Evolutionary conservation across 2,797 vertebrate genomes (phyloP), one percentile per base, ranked within the genome.

Genomic region (Uromys caudimaculatus): DNA sequence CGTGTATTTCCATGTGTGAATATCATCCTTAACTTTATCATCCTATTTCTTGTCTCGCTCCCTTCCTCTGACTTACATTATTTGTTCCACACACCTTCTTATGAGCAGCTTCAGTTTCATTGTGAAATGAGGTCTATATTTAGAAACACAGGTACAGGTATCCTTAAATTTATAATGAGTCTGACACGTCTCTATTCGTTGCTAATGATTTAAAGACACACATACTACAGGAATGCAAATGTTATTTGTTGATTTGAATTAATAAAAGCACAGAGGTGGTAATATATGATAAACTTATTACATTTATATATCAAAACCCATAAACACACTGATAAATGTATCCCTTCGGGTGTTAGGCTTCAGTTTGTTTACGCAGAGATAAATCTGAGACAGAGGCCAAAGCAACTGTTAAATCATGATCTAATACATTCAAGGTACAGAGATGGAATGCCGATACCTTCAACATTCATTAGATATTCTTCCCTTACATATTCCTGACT

Each of bases 221-320:
- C 6, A 32, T 13, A 93, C 54, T 85, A 88, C 44, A 94, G 82
- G 60, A 91, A 79, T 76, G 69, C 75, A 94, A 71, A 96, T 94
- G 75, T 54, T 62, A 94, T 94, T 84, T 91, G 83, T 77, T 86
- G 77, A 95, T 87, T 38, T 95, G 89, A 95, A 95, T 94, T 96
- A 95, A 86, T 94, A 77, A 94, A 87, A 93, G 11, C 79, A 24
- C 71, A 89, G 29, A 85, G 50, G n/a, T 90, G 47, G 32, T 96
- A 67, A 98, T 95, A 83, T 94, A 96, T 76, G 92, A 93, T 90
- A 94, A 97, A 86, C 50, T 86, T 62, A 83, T 96, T 91, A 71
- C n/a, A 89, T 35, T 71, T 76, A 86, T 85, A 86, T 71, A 86
- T 95, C 94, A 98, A 71, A 75, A 85, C 73, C 41, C 52, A 77